Base-by-base conservation (phyloP, 2,113 vertebrate genomes). In the Eulemur macaco region DNA sequence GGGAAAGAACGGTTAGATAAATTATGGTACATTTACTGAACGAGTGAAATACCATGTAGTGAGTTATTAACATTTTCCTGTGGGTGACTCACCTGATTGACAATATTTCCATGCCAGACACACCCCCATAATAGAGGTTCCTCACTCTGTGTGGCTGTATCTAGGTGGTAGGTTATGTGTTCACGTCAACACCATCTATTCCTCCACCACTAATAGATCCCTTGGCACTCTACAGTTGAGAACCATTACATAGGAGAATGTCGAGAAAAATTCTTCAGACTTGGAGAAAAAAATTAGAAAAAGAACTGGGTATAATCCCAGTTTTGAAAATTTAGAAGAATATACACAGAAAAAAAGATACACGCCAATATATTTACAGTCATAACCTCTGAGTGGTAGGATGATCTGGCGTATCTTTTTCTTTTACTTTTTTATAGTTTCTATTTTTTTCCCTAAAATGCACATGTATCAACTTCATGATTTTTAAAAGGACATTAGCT, bases 261-360 rank as follows among this genome's bases (percentile, higher is more conserved):
- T 21, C 20, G 92, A 71, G 56, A 54, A 89, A 95, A 93, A 20
- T 58, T 76, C 23, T 77, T 96, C 34, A 69, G 80, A 80, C 34
- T 84, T 56, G 39, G 31, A 52, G 45, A 4, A 45, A 68, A 94
- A 73, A 80, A 58, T 54, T 52, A 73, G 39, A 54, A 52, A 52
- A 76, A 74, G 12, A 29, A 34, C 14, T 31, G 29, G 27, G 52
- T 76, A 9, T 64, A 17, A 83, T 37, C 1, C 10, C 3, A 31
- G 9, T 25, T 96, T 92, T 73, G 29, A 91, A 96, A 84, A 54
- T 94, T 77, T 91, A 81, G 56, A 96, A 74, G 63, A 64, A 74
- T 10, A 89, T 31, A 42, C 6, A 73, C 3, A 94, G 12, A 58
- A 81, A 83, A 85, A 74, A 60, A 54, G 1, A 81, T 39, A 71